Base-by-base conservation (phyloP, 2,888 invertebrate genomes). In the Linhomoeus sp. region DNA sequence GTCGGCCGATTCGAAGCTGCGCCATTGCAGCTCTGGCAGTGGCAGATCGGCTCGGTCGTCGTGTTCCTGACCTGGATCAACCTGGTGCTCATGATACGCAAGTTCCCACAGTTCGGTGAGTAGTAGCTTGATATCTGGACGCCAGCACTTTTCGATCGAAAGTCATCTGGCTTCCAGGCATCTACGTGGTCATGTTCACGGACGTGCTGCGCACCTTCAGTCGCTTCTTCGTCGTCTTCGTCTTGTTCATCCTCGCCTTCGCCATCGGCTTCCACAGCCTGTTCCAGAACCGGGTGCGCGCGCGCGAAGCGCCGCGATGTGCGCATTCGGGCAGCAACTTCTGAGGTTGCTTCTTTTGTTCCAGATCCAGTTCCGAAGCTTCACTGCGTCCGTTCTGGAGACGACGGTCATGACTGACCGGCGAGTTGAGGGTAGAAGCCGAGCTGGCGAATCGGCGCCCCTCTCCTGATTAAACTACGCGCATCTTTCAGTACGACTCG, bases 1-100 rank as follows among this genome's bases (percentile, higher is more conserved):
- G n/a, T n/a, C n/a, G n/a, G n/a, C n/a, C n/a, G n/a, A n/a, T n/a
- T n/a, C 15, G 42, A 15, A 43, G 23, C 19, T 26, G 12, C 19
- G 23, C 26, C 17, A 9, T 25, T 49, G 12, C 52, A 70, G 70
- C 55, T 53, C 2, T 70, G 70, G 70, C 71, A 71, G 55, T 71
- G 70, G 70, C 58, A 66, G 45, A 51, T 71, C n/a, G 71, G 70
- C 7, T 65, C 70, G 0, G 57, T 67, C 5, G 61, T 67, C 14
- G 63, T 71, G 20, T 70, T 72, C 55, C 54, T 70, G 48, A 66
- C 68, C 0, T 72, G 69, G 67, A 56, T 66, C 45, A 64, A 65
- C 47, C 52, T 67, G 3, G 53, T 67, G 3, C 56, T 67, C 45
- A 63, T 66, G 52, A 57, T 67, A 46, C 55, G 65, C 43, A 64